phyloP scores from a whole-genome alignment of 2,113 vertebrate species.

The Brienomyrus brachyistius region DNA sequence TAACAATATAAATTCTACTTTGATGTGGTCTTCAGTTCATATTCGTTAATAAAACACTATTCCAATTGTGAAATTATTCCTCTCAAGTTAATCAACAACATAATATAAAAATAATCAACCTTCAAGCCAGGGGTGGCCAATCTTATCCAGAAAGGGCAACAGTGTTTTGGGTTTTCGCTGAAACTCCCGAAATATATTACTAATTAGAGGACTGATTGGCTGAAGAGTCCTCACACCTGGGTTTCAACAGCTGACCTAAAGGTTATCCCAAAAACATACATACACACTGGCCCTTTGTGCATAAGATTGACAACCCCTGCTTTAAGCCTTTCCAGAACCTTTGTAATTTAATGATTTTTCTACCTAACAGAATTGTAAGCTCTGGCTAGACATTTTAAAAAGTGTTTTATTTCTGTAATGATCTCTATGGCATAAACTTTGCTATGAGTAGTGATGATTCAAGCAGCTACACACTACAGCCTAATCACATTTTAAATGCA shows the following conservation, averaged over 20 bases:
- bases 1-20: neutral
- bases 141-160: no score
- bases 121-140: neutral
- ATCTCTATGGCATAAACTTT: neutral
- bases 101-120: neutral
- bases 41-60: neutral
- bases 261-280: no score
- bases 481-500: neutral
- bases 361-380: neutral
- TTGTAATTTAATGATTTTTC: neutral
- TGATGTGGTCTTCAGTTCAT: neutral
- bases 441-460: neutral
- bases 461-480: neutral
- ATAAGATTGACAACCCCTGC: no score
- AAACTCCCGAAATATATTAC: no score
- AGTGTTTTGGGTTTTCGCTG: no score
- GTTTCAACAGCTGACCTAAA: no score
- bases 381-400: neutral
- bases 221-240: no score
- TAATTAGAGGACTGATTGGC: no score
- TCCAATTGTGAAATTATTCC: neutral
- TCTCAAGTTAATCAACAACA: neutral
- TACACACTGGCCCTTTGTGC: no score
- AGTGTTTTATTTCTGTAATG: neutral
- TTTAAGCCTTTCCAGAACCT: neutral